Conservation (phyloP, 2,888 invertebrate genomes). For the Rhagophthalmus giganteus region DNA sequence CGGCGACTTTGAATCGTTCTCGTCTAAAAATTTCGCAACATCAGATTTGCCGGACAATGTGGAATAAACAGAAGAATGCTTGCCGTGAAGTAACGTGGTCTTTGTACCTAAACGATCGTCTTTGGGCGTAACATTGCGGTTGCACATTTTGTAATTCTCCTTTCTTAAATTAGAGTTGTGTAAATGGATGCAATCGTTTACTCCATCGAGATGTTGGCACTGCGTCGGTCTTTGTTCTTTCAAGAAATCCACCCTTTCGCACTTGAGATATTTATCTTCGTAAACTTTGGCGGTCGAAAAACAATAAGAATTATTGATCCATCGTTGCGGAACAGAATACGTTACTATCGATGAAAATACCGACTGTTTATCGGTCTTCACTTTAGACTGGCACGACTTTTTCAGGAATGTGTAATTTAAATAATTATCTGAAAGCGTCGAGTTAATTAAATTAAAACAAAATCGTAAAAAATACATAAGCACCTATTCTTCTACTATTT, state of each 20-base stretch:
- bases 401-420: slow-evolving; percentile 36
- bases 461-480: too few species aligned
- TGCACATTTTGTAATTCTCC: too few species aligned
- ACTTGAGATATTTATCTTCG: slow-evolving; percentile 22
- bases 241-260: slow-evolving; percentile 11
- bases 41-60: too few species aligned
- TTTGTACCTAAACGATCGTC: background rate
- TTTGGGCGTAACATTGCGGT: too few species aligned
- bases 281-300: slow-evolving; percentile 9
- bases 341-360: slow-evolving; percentile 27
- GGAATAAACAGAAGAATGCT: background rate
- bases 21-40: slow-evolving; percentile 24
- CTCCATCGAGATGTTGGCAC: slow-evolving; percentile 10
- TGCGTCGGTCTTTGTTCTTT: slow-evolving; percentile 8
- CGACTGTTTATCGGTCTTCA: slow-evolving; percentile 7
- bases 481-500: slow-evolving; percentile 38
- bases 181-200: too few species aligned
- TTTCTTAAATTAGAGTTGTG: too few species aligned
- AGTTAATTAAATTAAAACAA: background rate
- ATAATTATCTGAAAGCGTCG: slow-evolving; percentile 32
- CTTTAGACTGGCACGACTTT: slow-evolving; percentile 30
- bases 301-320: slow-evolving; percentile 34
- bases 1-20: slow-evolving; percentile 60
- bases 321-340: slow-evolving; percentile 27
- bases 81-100: slow-evolving; percentile 6